phyloP scores from a whole-genome alignment of 2,113 vertebrate genomes.

The Drymodes brunneopygia region DNA sequence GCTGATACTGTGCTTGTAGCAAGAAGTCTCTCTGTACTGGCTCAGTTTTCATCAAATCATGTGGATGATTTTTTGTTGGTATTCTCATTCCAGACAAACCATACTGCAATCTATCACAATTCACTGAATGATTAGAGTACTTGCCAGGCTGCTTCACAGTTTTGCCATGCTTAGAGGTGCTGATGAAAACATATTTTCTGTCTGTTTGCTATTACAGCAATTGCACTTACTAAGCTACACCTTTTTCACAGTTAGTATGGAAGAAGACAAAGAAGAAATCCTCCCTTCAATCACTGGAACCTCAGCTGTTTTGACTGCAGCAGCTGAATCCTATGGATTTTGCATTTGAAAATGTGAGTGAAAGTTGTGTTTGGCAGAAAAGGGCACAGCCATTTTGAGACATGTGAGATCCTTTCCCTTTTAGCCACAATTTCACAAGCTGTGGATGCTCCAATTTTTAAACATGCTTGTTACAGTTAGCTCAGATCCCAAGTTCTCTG shows the following conservation, averaged over 20 bases:
- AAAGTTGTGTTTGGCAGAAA: slow-evolving; percentile 18
- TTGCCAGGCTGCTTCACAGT: neutral
- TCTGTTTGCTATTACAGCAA: neutral
- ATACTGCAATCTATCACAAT: slow-evolving; percentile 1
- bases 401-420: neutral
- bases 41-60: neutral
- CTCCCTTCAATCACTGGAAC: slow-evolving; percentile 5
- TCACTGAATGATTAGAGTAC: neutral
- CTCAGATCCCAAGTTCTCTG: slow-evolving; percentile 57
- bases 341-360: neutral
- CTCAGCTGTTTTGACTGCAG: neutral
- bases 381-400: slow-evolving; percentile 20
- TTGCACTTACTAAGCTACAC: slow-evolving; percentile 3
- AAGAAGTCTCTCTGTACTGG: neutral
- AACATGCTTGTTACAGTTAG: slow-evolving; percentile 57
- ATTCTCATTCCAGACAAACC: slow-evolving; percentile 24
- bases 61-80: neutral
- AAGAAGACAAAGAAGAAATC: neutral
- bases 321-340: neutral
- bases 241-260: slow-evolving; percentile 5
- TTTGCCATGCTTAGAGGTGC: neutral
- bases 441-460: slow-evolving; percentile 59
- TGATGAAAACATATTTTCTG: slow-evolving; percentile 46
- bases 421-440: slow-evolving; percentile 38
- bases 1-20: neutral